phyloP scores from a whole-genome alignment of 2,797 vertebrate genomes.

The Enteromius paludinosus region DNA sequence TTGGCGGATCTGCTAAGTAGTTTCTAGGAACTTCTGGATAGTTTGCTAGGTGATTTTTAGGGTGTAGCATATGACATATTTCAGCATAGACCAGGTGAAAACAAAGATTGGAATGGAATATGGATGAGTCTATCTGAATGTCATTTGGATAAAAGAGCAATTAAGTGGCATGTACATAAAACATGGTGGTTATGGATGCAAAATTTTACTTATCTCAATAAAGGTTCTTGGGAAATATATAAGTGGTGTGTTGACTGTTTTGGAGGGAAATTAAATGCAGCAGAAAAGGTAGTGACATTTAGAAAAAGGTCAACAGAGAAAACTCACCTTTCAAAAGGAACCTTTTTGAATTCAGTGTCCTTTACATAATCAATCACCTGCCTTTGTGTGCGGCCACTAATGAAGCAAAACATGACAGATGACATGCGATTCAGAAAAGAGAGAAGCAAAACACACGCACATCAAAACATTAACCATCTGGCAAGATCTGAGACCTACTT shows the following conservation, averaged over 20 bases:
- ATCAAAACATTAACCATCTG: conserved; percentile 10
- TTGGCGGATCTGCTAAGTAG: neutral
- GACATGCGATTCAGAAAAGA: conserved; percentile 1
- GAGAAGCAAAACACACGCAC: neutral
- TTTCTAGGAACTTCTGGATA: neutral
- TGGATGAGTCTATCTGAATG: neutral
- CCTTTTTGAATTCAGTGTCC: conserved; percentile 96
- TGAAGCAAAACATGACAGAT: neutral
- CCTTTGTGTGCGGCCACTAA: conserved; percentile 96
- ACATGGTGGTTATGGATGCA: neutral
- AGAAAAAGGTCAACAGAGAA: conserved; percentile 22
- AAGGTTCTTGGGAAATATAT: conserved; percentile 2
- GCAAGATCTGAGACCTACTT: neutral
- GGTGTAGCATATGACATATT: neutral
- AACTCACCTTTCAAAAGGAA: conserved; percentile 95
- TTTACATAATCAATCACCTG: conserved; percentile 97
- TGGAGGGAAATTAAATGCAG: neutral
- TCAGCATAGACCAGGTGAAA: neutral
- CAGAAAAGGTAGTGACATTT: conserved; percentile 24
- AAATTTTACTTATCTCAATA: neutral
- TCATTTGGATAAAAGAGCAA: neutral
- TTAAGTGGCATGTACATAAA: neutral
- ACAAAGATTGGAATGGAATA: neutral
- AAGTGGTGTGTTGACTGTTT: neutral
- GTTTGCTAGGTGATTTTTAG: neutral